Base-by-base conservation (phyloP, 2,888 invertebrate species). In the Netelia virgata region DNA sequence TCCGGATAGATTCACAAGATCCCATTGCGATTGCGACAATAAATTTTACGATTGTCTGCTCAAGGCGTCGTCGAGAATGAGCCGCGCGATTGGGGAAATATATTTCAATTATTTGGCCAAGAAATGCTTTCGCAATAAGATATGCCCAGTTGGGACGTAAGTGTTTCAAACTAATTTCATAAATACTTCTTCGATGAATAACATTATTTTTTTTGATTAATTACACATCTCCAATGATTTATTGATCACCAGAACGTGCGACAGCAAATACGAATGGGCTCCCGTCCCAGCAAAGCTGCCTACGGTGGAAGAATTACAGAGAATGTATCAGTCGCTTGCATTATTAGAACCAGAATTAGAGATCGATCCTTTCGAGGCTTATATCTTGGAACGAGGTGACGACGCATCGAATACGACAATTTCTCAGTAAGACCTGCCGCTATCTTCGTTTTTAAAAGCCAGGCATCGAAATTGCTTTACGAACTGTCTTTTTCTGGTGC, bases 41-140 rank as follows among this genome's bases (percentile, higher is more conserved):
- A 94, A 94, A 88, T 97, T 97, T 93, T 95, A 96, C 41, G 94
- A 95, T 3, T 97, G 97, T 88, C 94, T 97, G 66, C 95, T 94
- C 72, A 93, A 94, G 82, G 95, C 95, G 70, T 94, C 94, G 88
- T 94, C 95, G 0, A 89, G 95, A 83, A 94, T 95, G 6, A 95
- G 95, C 0, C 94, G 94, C 0, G 95, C 96, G 92, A 95, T 96
- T 64, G 96, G 96, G 0, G 94, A 95, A 73, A 95, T 96, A 0
- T 97, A 96, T 94, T 97, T 97, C 94, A 96, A 96, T 90, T 94
- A 97, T 85, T 93, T 97, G 36, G 95, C 95, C 0, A 96, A 96
- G 3, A 95, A 96, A 92, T 97, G 97, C 92, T 96, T 96, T 93
- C 94, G 95, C n/a, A 93, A 95, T 76, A 94, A 95, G 0, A 95